Evolutionary conservation across 2,113 vertebrate species (phyloP).

Genomic region (Gobiocypris rarus): DNA sequence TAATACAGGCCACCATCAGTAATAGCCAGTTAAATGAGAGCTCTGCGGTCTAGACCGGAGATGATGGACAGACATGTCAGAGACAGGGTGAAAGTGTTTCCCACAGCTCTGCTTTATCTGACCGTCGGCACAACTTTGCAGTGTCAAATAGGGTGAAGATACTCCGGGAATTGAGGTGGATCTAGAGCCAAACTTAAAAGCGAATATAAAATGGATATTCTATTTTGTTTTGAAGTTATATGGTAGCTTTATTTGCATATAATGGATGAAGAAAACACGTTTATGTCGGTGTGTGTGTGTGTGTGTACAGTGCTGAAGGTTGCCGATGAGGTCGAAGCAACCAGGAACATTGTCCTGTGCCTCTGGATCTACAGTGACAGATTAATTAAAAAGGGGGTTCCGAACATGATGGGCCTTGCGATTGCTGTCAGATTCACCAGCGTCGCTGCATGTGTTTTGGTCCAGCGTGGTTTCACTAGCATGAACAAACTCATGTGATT

Average conservation of each 20-base stretch:
- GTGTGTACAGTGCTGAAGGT: slow-evolving; percentile 10
- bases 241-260: background rate
- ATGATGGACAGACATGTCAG: slow-evolving; percentile 41
- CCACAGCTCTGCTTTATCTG: slow-evolving; percentile 6
- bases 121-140: background rate
- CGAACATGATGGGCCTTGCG: slow-evolving; percentile 15
- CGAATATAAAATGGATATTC: background rate
- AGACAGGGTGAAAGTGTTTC: slow-evolving; percentile 3
- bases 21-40: slow-evolving; percentile 43
- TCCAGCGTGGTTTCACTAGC: slow-evolving; percentile 26
- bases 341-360: background rate
- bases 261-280: no score
- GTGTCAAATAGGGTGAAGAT: background rate
- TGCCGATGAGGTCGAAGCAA: background rate
- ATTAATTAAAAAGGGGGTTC: slow-evolving; percentile 34
- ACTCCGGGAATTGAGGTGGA: background rate
- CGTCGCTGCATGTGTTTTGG: slow-evolving; percentile 24
- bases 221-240: background rate
- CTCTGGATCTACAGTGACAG: slow-evolving; percentile 36
- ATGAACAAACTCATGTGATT: slow-evolving; percentile 46
- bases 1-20: slow-evolving; percentile 28
- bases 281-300: background rate
- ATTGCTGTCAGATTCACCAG: slow-evolving; percentile 32
- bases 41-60: slow-evolving; percentile 20
- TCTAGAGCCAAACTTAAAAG: background rate